Base-by-base conservation (phyloP, 2,888 invertebrate species). In the Priocnemis perturbator region DNA sequence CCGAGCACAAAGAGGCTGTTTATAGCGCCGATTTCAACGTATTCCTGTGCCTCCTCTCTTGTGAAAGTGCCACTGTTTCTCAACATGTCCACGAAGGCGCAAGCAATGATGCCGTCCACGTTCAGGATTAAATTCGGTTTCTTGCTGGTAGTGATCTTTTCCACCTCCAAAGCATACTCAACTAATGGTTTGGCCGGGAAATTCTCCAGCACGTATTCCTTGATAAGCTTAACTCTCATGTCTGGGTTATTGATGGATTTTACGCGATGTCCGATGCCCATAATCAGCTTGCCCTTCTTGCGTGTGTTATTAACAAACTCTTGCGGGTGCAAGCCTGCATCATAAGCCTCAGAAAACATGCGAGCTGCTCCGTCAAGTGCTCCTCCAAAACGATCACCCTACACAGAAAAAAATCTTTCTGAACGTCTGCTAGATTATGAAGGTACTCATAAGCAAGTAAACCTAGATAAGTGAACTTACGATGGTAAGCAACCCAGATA, bases 41-140 rank as follows among this genome's bases (percentile, higher is more conserved):
- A 99, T 88, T 98, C 98, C 87, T 97, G 96, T 0, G 99, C 98
- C 89, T 99, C 99, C 90, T 99, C 98, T 85, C 97, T 93, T 0
- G 98, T 98, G 89, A 99, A 99, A 74, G 96, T 95, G 69, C 98
- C 98, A 86, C 96, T 97, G 88, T 98, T 95, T 47, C 98, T 92
- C 78, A 99, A 92, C 91, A 99, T 93, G 89, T 99, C 99, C 23
- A 99, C 99, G 91, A 99, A 98, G 17, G 97, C 94, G 52, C 97
- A 97, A 0, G 98, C 99, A 82, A 99, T 98, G 76, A 98, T 96
- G 66, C 99, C 99, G 90, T 99, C 99, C 20, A 99, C 99, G 90
- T 99, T 99, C 72, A 99, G 92, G 88, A 99, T 99, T 67, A 99
- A 93, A 91, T 99, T 99, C n/a, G 99, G 99, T 91, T 99, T 99